Base-by-base conservation (phyloP, 2,888 invertebrate genomes). In the Dynastes hyllus region DNA sequence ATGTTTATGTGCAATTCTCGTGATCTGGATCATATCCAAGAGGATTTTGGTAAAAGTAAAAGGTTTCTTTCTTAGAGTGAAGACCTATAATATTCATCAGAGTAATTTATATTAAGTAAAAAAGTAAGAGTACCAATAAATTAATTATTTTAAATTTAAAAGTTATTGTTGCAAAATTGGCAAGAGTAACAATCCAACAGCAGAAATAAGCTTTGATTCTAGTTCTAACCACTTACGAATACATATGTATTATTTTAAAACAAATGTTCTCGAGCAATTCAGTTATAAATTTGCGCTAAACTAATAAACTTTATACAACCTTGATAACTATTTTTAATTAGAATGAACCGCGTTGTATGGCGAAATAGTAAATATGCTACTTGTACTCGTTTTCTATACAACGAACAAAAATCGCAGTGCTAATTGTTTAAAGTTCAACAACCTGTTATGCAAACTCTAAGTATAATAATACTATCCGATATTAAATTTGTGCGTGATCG, bases 21-120 rank as follows among this genome's bases (percentile, higher is more conserved):
- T 73, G 73, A 73, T 73, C 58, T 73, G 73, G 73, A 55, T 29
- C 13, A 16, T n/a, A 40, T 73, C 73, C 73, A 73, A 73, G 40
- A 58, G 58, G 73, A 73, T 73, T 37, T 73, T 58, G 73, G 58
- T 40, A 58, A 58, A 73, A 73, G 58, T 73, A 73, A 58, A 40
- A 11, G 58, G 40, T 55, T 58, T 45, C 27, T 37, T 73, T 73
- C 58, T 61, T 73, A 58, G 73, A 58, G 40, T 40, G 45, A 22
- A 22, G 29, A 51, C 50, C 9, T 69, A 51, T 69, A 29, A 1
- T 8, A n/a, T 66, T n/a, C 9, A 11, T 40, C 9, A 40, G 40
- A 1, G 9, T 11, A 45, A 37, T 37, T 37, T 37, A 4, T 37
- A 37, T 37, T 37, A 37, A 37, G 45, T 2, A 45, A 2, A 11